phyloP scores from a whole-genome alignment of 1,140 invertebrate species.

The Drosophila bipectinata region DNA sequence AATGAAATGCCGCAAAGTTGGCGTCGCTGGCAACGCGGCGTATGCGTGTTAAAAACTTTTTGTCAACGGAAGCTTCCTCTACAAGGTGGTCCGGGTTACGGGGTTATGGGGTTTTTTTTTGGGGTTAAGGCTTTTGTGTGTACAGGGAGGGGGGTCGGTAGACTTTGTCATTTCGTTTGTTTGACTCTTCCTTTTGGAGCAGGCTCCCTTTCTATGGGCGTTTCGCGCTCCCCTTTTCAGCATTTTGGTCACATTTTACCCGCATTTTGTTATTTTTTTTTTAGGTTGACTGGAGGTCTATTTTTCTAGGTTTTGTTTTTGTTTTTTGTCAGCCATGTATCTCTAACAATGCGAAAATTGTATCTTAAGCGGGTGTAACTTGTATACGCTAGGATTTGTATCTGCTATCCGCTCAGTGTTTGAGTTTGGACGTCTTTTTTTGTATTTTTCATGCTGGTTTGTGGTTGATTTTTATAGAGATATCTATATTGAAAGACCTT shows the following conservation, averaged over 20 bases:
- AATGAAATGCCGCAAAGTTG: constrained; percentile 66
- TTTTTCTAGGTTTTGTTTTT: constrained; percentile 6
- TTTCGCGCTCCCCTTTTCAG: constrained; percentile 32
- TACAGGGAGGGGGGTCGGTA: not conserved
- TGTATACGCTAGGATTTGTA: constrained; percentile 51
- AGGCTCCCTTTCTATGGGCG: not conserved
- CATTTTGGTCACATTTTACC: constrained; percentile 75
- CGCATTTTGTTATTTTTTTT: constrained; percentile 45
- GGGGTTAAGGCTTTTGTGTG: constrained; percentile 10
- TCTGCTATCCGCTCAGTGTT: constrained; percentile 47
- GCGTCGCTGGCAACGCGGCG: constrained; percentile 62
- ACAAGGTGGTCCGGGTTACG: not conserved
- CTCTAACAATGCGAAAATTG: constrained; percentile 67
- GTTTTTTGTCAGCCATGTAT: constrained; percentile 23
- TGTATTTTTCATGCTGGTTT: constrained; percentile 19
- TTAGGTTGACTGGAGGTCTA: not conserved
- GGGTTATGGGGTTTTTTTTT: constrained; percentile 16
- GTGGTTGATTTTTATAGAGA: constrained; percentile 13
- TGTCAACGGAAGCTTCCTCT: constrained; percentile 61
- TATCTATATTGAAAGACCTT: not conserved
- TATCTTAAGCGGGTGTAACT: constrained; percentile 65
- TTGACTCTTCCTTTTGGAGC: constrained; percentile 17
- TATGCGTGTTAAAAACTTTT: constrained; percentile 78
- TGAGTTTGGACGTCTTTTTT: constrained; percentile 35
- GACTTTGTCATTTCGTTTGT: constrained; percentile 73